Conservation (phyloP, 2,797 vertebrate genomes). For the Monodelphis domestica region DNA sequence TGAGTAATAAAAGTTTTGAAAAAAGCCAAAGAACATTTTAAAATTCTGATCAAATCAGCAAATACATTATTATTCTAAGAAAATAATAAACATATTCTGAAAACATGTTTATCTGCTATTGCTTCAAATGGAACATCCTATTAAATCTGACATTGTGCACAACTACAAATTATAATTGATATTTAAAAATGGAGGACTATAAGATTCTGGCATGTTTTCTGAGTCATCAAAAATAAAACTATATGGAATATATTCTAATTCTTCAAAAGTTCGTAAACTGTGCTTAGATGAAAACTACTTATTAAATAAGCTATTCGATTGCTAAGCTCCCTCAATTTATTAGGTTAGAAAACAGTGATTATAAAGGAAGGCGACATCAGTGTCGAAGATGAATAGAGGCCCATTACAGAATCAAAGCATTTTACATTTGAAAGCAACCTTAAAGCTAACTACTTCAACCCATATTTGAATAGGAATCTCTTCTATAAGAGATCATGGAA, state of each 20-base stretch:
- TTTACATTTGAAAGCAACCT: background rate
- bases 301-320: background rate
- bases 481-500: background rate
- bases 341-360: background rate
- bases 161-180: background rate
- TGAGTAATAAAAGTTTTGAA: conserved; percentile 16
- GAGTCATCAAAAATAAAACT: conserved; percentile 7
- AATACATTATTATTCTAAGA: background rate
- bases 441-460: no score
- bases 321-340: background rate
- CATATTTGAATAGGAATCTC: no score
- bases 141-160: background rate
- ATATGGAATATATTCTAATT: conserved; percentile 14
- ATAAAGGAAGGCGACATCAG: background rate
- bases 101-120: background rate
- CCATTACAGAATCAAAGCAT: background rate
- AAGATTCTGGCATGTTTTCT: background rate
- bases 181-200: background rate
- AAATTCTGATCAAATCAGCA: background rate
- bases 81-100: background rate
- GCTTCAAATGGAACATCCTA: background rate
- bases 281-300: background rate
- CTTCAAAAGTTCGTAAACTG: conserved; percentile 12
- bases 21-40: background rate
- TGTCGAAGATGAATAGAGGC: no score